A percentile compares a stretch with the other conserved stretches of the same genome.
Conservation (phyloP, 1,140 invertebrate species). For the Plodia interpunctella region DNA sequence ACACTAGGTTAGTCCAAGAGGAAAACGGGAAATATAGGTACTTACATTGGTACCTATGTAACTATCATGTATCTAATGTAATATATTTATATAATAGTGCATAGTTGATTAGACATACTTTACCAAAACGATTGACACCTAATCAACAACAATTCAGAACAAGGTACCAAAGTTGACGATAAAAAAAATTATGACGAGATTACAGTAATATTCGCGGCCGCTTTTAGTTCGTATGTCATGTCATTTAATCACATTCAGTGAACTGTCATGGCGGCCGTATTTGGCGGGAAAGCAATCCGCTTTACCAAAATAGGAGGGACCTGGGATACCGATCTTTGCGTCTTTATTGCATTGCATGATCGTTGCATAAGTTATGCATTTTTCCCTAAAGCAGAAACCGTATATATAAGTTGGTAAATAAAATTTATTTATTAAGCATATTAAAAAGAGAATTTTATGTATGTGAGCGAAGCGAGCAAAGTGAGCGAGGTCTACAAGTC, state of each 20-base stretch:
- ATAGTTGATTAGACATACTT: not conserved
- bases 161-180: not conserved
- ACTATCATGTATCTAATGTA: no score
- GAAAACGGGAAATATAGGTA: no score
- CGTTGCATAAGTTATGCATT: slow-evolving; percentile 66
- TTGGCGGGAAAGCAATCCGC: slow-evolving; percentile 73
- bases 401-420: not conserved
- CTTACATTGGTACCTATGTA: no score
- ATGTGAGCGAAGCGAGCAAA: no score
- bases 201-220: slow-evolving; percentile 40
- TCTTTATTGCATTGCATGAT: slow-evolving; percentile 60
- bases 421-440: not conserved
- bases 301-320: slow-evolving; percentile 58
- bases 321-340: slow-evolving; percentile 54
- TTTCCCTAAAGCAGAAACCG: slow-evolving; percentile 35
- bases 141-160: slow-evolving; percentile 1
- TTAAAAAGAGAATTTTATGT: no score
- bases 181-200: slow-evolving; percentile 4
- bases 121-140: not conserved
- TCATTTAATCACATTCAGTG: slow-evolving; percentile 69
- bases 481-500: no score
- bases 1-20: no score
- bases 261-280: slow-evolving; percentile 68
- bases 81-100: no score
- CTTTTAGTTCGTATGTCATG: slow-evolving; percentile 47